phyloP scores from a whole-genome alignment of 2,113 vertebrate species.

The Camelus bactrianus region DNA sequence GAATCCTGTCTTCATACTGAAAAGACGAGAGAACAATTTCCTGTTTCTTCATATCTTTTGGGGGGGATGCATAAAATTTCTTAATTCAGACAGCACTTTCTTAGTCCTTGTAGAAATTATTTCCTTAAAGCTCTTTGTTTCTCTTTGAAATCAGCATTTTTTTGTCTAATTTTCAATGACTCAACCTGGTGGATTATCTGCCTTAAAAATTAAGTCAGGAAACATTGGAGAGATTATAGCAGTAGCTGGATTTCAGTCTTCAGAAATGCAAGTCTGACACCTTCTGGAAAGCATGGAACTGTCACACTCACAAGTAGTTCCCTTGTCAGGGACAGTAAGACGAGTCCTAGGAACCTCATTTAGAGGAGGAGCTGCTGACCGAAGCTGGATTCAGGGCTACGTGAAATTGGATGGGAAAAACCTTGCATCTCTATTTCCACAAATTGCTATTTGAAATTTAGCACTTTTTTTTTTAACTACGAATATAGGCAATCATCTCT shows the following conservation, averaged over 20 bases:
- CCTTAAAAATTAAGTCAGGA: not conserved
- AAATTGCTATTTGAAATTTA: not conserved
- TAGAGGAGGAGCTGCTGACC: not conserved
- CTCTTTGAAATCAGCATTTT: constrained; percentile 33
- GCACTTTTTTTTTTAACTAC: not conserved
- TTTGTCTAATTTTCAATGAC: not conserved
- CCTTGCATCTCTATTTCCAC: not conserved
- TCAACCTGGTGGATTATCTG: not conserved
- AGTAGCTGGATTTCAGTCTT: not conserved
- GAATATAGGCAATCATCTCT: not conserved
- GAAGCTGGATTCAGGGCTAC: not conserved
- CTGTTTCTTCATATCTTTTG: not conserved
- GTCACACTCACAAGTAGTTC: not conserved
- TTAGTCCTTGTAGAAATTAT: not conserved
- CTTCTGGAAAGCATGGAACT: constrained; percentile 70
- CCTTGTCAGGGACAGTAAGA: not conserved
- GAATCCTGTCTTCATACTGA: constrained; percentile 34
- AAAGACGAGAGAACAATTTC: not conserved
- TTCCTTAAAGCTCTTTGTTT: constrained; percentile 14
- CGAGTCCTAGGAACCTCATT: not conserved
- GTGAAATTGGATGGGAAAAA: not conserved
- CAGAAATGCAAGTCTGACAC: constrained; percentile 80
- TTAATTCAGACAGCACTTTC: constrained; percentile 33
- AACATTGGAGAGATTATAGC: not conserved
- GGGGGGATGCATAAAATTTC: not conserved